Evolutionary conservation across 2,113 vertebrate species (phyloP).

Genomic region (Plotosus lineatus): DNA sequence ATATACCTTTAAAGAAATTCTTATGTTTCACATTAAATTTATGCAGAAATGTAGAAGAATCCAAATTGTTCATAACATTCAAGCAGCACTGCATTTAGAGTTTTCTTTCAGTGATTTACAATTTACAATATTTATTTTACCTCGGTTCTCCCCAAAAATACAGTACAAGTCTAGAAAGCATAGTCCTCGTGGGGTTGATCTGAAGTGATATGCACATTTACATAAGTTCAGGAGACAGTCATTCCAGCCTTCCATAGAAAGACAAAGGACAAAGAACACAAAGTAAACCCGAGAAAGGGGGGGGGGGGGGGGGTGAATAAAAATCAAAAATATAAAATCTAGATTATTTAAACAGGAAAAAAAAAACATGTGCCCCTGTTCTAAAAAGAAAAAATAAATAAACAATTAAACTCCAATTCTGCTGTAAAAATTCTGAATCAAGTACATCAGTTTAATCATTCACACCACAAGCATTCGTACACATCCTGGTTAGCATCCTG

Average conservation of each 20-base stretch:
- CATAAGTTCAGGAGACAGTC: slow-evolving; percentile 60
- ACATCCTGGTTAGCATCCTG: slow-evolving; percentile 4
- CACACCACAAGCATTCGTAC: slow-evolving; percentile 44
- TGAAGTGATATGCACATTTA: slow-evolving; percentile 69
- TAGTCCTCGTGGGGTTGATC: slow-evolving; percentile 76
- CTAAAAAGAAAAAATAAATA: slow-evolving; percentile 64
- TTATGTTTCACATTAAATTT: no score
- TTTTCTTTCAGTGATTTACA: slow-evolving; percentile 74
- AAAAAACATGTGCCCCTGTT: slow-evolving; percentile 46
- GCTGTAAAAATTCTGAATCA: slow-evolving; percentile 54
- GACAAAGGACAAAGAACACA: slow-evolving; percentile 43
- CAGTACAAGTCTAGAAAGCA: slow-evolving; percentile 75
- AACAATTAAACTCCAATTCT: slow-evolving; percentile 37
- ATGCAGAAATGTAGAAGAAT: no score
- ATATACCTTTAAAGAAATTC: no score
- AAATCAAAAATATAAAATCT: slow-evolving; percentile 64
- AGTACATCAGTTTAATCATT: slow-evolving; percentile 57
- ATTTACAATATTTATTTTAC: slow-evolving; percentile 82
- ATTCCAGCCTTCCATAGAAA: slow-evolving; percentile 61
- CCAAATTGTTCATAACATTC: no score
- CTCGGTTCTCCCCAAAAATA: slow-evolving; percentile 78
- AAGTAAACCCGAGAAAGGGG: slow-evolving; percentile 54
- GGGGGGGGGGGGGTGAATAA: slow-evolving; percentile 55
- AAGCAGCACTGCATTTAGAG: no score
- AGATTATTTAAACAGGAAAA: slow-evolving; percentile 44